Conservation (phyloP, 2,888 invertebrate species). For the Barypeithes pellucidus region DNA sequence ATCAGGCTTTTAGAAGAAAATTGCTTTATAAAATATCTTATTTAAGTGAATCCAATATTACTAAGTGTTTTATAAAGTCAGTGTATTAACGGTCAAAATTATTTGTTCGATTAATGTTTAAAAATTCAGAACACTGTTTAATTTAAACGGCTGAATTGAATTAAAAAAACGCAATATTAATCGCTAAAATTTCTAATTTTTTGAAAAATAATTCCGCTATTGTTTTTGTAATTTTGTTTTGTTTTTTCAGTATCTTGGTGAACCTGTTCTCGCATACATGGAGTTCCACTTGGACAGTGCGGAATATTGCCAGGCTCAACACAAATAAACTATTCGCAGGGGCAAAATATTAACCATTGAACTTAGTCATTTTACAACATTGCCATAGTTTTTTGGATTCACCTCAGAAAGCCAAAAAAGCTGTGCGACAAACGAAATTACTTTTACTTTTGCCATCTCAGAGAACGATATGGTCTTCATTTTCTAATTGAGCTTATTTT, state of each 20-base stretch:
- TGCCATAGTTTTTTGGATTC: slow-evolving; percentile 63
- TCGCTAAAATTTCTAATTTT: too few relatives aligned
- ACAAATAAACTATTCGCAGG: slow-evolving; percentile 81
- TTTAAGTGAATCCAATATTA: too few relatives aligned
- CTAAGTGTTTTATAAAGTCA: too few relatives aligned
- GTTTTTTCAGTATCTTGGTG: slow-evolving; percentile 84
- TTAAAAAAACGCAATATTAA: too few relatives aligned
- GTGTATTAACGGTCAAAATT: too few relatives aligned
- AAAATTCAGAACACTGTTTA: too few relatives aligned
- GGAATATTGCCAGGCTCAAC: slow-evolving; percentile 99
- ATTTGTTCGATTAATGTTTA: too few relatives aligned
- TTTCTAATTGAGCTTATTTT: slow-evolving; percentile 58
- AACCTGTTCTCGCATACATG: slow-evolving; percentile 95
- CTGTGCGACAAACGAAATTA: slow-evolving; percentile 53
- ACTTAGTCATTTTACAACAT: slow-evolving; percentile 62
- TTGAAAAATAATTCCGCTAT: too few relatives aligned
- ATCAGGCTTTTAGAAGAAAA: not conserved
- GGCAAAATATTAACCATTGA: slow-evolving; percentile 47
- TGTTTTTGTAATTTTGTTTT: slow-evolving; percentile 55
- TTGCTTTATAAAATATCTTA: not conserved
- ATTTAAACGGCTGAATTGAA: too few relatives aligned
- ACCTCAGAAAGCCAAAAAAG: slow-evolving; percentile 66
- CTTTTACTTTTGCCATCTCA: slow-evolving; percentile 47
- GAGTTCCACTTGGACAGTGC: slow-evolving; percentile 99
- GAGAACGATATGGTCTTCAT: slow-evolving; percentile 59